Conservation (phyloP, 1,140 invertebrate species). For the Musca domestica region DNA sequence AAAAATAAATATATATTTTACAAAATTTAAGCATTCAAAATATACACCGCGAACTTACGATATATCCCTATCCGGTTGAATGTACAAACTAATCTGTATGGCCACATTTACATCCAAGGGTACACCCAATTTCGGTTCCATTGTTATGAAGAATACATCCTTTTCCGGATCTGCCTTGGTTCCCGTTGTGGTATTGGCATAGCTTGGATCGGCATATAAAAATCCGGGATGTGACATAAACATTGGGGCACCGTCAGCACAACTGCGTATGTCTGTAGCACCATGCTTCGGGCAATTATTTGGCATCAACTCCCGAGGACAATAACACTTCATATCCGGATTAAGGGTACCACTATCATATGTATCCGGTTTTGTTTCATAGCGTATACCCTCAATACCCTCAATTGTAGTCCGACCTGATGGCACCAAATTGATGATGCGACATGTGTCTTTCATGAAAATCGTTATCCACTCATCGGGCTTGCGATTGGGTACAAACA, state of each 20-base stretch:
- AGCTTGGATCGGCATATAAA: constrained; percentile 71
- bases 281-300: constrained; percentile 56
- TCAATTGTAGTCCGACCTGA: constrained; percentile 45
- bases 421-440: constrained; percentile 56
- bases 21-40: background rate
- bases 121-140: constrained; percentile 73
- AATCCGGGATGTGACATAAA: constrained; percentile 85
- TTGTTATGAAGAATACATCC: constrained; percentile 68
- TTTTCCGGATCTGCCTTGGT: constrained; percentile 65
- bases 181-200: constrained; percentile 64
- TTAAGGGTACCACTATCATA: constrained; percentile 69
- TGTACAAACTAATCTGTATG: constrained; percentile 70
- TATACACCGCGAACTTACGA: constrained; percentile 54
- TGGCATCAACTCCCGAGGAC: constrained; percentile 42
- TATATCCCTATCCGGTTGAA: constrained; percentile 59
- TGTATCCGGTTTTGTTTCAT: constrained; percentile 59
- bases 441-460: constrained; percentile 70
- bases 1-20: background rate
- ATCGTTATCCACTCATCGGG: constrained; percentile 60
- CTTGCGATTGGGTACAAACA: constrained; percentile 67
- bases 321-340: constrained; percentile 61
- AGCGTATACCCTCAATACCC: constrained; percentile 63
- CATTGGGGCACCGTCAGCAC: constrained; percentile 71
- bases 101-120: constrained; percentile 67
- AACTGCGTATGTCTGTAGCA: constrained; percentile 65